Evolutionary conservation across 2,113 vertebrate species (phyloP), one percentile per base, ranked within the genome.

Genomic region (Balaeniceps rex): DNA sequence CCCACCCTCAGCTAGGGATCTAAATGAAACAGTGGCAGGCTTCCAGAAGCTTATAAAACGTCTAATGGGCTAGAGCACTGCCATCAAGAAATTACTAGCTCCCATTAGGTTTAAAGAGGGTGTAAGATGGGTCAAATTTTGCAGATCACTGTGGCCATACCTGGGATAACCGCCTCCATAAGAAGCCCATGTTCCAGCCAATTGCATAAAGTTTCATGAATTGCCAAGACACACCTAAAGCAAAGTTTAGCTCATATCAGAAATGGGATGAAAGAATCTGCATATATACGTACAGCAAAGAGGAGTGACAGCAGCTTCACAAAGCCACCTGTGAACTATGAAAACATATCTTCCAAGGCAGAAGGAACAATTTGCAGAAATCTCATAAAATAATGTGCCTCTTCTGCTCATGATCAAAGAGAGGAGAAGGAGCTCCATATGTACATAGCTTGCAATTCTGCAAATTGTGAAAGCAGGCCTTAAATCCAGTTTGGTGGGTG

Each of bases 31-130:
- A 63, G 84, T 94, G 94, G 95, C 95, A 95, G 75, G 17, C 74
- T 94, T 97, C 97, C 97, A 97, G 89, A 91, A 86, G 46, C 74
- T 66, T 77, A 94, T 90, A 80, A 91, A 91, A 74, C 19, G 22
- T 69, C 78, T 96, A 82, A 91, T 63, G 70, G 74, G 70, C 54
- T 76, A 83, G 92, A 83, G 92, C 57, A 85, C 33, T 77, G 55
- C 96, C 91, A 97, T 94, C 81, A 93, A 85, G 93, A 88, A 91
- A 77, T 94, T 83, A 86, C 63, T 74, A 47, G 51, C 24, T 66
- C 42, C 89, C 83, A n/a, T 91, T 75, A 96, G 58, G 58, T 94
- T 80, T 91, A 78, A 80, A 51, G 46, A 55, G n/a, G 38, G 58
- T 63, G 36, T 47, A 66, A 85, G 68, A 40, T 33, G 38, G 89